A percentile compares a stretch with the other conserved stretches of the same genome.
Evolutionary conservation across 2,113 vertebrate genomes (phyloP).

Genomic region (Holacanthus passer): DNA sequence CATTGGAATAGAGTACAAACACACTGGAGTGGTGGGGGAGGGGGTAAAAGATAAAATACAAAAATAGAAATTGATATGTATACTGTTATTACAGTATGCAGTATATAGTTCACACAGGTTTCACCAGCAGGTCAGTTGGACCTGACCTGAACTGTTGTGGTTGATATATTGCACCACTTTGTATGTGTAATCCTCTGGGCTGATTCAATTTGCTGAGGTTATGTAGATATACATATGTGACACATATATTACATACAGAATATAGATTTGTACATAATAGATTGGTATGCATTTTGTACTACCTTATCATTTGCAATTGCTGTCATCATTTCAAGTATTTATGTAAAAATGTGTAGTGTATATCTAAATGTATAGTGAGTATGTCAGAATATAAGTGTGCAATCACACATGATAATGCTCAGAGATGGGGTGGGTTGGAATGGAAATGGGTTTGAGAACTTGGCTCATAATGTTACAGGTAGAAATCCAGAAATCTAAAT

Average conservation of each 20-base stretch:
- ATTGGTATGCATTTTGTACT: background rate
- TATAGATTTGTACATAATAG: background rate
- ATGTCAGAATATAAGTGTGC: background rate
- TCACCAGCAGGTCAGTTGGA: background rate
- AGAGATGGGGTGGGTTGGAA: too few species aligned
- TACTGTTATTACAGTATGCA: too few species aligned
- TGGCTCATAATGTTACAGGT: background rate
- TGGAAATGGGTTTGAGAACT: background rate
- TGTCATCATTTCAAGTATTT: background rate
- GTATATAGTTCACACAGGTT: background rate
- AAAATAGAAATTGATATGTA: too few species aligned
- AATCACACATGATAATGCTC: background rate
- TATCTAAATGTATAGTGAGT: background rate
- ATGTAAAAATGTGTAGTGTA: too few species aligned
- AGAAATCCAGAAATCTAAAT: background rate
- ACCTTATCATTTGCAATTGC: background rate
- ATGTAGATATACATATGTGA: background rate
- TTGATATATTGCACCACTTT: background rate
- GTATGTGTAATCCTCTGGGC: background rate
- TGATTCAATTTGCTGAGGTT: background rate
- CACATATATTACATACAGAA: background rate
- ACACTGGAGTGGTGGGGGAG: too few species aligned
- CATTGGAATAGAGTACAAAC: too few species aligned
- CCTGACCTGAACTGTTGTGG: background rate
- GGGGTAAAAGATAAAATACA: too few species aligned